Percentiles rank a stretch among this genome's conserved stretches.
phyloP scores from a whole-genome alignment of 2,888 invertebrate genomes.

The Pandemis cinnamomeana region DNA sequence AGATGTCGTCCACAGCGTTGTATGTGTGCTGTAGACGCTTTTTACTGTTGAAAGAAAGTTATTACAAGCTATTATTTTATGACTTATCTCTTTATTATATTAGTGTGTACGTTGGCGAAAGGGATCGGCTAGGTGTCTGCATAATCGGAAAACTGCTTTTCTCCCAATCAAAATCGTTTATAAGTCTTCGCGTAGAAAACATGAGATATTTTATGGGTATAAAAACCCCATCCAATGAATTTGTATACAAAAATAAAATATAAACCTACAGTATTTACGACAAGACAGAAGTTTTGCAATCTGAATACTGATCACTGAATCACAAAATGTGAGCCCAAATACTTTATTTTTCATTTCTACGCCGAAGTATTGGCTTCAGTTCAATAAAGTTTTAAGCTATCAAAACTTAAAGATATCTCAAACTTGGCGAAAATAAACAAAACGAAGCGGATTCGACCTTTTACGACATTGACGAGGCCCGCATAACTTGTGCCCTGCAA shows the following conservation, averaged over 20 bases:
- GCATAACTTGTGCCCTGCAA: neutral
- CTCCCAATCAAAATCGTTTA: no score
- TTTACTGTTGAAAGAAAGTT: no score
- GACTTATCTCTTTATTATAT: no score
- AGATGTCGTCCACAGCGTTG: no score
- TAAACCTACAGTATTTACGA: neutral
- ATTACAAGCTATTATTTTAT: no score
- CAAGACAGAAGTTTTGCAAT: neutral
- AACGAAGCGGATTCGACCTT: neutral
- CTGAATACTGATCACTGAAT: neutral
- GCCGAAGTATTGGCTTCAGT: neutral
- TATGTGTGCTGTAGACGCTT: no score
- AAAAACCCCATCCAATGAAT: neutral
- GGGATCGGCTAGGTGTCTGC: no score
- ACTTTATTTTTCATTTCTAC: neutral
- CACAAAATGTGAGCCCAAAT: neutral
- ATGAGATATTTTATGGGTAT: neutral
- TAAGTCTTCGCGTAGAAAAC: neutral
- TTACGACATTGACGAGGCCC: constrained; percentile 5
- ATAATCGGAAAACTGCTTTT: no score
- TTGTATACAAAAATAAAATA: neutral
- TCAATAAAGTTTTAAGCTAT: neutral
- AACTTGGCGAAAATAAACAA: constrained; percentile 3
- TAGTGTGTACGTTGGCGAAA: no score
- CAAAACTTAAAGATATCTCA: neutral